A percentile compares a stretch with the other conserved stretches of the same genome.
phyloP scores from a whole-genome alignment of 2,113 vertebrate genomes.

The Gymnogyps californianus region DNA sequence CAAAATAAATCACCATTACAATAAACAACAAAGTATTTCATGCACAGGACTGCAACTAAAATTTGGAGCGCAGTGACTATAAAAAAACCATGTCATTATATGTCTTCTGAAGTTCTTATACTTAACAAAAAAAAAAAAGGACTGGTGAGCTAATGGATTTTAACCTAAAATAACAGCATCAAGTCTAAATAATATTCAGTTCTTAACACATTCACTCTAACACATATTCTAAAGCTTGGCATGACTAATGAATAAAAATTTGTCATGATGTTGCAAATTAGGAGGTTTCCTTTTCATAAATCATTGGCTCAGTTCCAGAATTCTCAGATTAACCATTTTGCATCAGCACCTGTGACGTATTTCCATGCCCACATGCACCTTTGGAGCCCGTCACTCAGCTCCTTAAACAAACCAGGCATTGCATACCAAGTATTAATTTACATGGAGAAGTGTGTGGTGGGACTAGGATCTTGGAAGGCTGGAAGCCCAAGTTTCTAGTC shows the following conservation, averaged over 20 bases:
- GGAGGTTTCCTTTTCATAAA: not conserved
- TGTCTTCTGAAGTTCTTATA: not conserved
- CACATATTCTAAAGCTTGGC: not conserved
- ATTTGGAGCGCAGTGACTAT: conserved; percentile 31
- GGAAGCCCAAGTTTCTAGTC: conserved; percentile 39
- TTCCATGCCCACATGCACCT: conserved; percentile 70
- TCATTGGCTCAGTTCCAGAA: conserved; percentile 14
- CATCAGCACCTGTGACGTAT: conserved; percentile 51
- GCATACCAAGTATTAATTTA: conserved; percentile 70
- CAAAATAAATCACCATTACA: conserved; percentile 39
- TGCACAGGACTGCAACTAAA: conserved; percentile 41
- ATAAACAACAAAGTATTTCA: conserved; percentile 22
- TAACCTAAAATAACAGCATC: not conserved
- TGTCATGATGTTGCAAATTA: not conserved
- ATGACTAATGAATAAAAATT: not conserved
- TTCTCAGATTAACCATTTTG: conserved; percentile 1
- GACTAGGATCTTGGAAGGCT: conserved; percentile 36
- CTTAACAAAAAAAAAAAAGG: not conserved
- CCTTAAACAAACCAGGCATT: conserved; percentile 63
- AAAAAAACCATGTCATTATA: not conserved
- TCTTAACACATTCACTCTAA: not conserved
- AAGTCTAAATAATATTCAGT: not conserved
- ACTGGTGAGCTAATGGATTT: conserved; percentile 1
- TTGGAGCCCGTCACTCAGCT: conserved; percentile 54
- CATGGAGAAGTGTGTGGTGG: conserved; percentile 54